Conservation (phyloP, 2,888 invertebrate genomes). For the Tanypteryx hageni region DNA sequence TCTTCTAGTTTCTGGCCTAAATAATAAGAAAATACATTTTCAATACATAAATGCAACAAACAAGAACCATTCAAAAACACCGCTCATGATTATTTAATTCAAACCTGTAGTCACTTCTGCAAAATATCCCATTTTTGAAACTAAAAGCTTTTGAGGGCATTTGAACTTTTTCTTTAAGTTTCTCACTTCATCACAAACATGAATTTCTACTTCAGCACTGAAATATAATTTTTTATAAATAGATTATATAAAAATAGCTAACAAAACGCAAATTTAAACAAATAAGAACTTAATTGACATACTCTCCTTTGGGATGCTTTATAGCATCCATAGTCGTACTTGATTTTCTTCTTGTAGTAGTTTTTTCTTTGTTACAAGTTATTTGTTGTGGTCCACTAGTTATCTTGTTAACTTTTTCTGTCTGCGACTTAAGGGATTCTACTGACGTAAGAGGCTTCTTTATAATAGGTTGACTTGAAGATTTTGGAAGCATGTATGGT, state of each 20-base stretch:
- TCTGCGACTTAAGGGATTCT: background rate
- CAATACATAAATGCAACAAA: background rate
- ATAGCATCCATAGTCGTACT: constrained; percentile 5
- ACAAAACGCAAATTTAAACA: constrained; percentile 60
- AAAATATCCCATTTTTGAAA: constrained; percentile 97
- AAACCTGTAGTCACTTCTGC: constrained; percentile 88
- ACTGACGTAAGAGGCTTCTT: constrained; percentile 19
- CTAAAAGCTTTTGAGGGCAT: constrained; percentile 90
- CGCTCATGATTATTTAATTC: background rate
- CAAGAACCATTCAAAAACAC: constrained; percentile 20
- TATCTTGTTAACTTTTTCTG: constrained; percentile 55
- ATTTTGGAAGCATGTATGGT: constrained; percentile 84
- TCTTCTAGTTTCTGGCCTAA: constrained; percentile 86
- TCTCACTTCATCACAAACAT: constrained; percentile 96
- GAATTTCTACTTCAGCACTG: constrained; percentile 92
- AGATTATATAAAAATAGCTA: constrained; percentile 39
- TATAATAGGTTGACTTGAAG: constrained; percentile 40
- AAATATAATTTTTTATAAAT: constrained; percentile 69
- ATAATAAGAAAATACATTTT: constrained; percentile 27
- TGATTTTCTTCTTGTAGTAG: constrained; percentile 65
- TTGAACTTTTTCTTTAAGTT: constrained; percentile 92
- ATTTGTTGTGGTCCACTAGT: constrained; percentile 25
- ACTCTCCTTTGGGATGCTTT: constrained; percentile 44
- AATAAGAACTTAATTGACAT: constrained; percentile 56
- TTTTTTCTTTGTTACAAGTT: constrained; percentile 63